Conservation (phyloP, 1,140 invertebrate genomes). For the Heliconius hewitsoni region DNA sequence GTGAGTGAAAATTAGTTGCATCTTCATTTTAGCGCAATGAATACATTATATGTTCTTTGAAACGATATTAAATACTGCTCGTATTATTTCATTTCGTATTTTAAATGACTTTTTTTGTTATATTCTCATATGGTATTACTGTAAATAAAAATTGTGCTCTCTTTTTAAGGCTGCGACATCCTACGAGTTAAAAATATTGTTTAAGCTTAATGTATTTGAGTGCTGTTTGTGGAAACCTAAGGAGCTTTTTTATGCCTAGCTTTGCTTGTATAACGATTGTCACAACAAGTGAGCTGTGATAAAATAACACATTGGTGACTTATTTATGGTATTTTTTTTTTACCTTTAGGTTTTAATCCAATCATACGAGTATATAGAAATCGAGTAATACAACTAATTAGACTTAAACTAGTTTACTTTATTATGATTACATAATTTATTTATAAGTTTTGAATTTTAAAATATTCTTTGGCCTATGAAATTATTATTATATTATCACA, state of each 20-base stretch:
- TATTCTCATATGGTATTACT: background rate
- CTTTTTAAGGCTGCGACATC: background rate
- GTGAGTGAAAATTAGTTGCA: background rate
- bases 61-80: background rate
- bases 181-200: background rate
- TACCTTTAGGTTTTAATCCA: too few species aligned
- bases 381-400: too few species aligned
- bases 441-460: too few species aligned
- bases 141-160: background rate
- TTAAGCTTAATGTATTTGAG: background rate
- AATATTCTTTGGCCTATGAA: too few species aligned
- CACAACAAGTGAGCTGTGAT: too few species aligned
- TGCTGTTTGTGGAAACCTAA: background rate
- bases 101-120: background rate
- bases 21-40: background rate
- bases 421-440: too few species aligned
- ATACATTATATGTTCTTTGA: background rate
- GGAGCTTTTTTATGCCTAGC: background rate
- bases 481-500: too few species aligned
- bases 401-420: too few species aligned
- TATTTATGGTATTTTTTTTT: too few species aligned
- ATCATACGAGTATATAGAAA: too few species aligned
- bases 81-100: background rate
- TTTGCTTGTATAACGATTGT: background rate
- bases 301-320: too few species aligned